Evolutionary conservation across 1,140 invertebrate species (phyloP).

Genomic region (Gryllus bimaculatus): DNA sequence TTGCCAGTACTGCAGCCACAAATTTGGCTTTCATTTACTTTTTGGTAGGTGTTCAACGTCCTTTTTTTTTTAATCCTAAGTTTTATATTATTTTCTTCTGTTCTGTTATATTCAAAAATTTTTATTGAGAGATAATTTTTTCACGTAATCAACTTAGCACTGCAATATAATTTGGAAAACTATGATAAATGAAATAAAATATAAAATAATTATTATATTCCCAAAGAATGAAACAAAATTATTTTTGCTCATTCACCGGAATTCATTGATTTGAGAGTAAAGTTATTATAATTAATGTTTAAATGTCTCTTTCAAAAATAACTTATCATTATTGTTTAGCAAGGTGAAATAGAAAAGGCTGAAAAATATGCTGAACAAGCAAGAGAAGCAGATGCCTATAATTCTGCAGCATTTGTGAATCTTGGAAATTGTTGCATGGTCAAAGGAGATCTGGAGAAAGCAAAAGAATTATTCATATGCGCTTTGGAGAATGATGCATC

Average conservation of each 20-base stretch:
- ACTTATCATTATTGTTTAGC: conserved; percentile 41
- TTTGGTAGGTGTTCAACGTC: conserved; percentile 46
- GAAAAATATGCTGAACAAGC: conserved; percentile 70
- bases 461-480: conserved; percentile 63
- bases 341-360: conserved; percentile 76
- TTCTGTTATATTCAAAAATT: background rate
- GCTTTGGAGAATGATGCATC: conserved; percentile 74
- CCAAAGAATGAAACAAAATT: too few species aligned
- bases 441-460: conserved; percentile 62
- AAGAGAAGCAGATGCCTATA: conserved; percentile 66
- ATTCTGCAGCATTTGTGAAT: conserved; percentile 78
- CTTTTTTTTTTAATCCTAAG: too few species aligned
- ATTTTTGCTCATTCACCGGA: background rate
- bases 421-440: conserved; percentile 73
- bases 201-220: too few species aligned
- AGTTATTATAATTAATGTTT: background rate
- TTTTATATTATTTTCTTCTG: background rate
- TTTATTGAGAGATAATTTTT: background rate
- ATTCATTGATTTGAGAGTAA: background rate
- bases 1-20: conserved; percentile 76
- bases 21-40: conserved; percentile 86
- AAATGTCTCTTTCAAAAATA: too few species aligned
- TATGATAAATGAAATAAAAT: too few species aligned
- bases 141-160: too few species aligned
- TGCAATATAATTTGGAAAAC: too few species aligned